These are phyloP conservation scores for Tokudaia muenninki DNA, from an alignment of 2,797 vertebrate species.

Conservation along the genomic window DNA sequence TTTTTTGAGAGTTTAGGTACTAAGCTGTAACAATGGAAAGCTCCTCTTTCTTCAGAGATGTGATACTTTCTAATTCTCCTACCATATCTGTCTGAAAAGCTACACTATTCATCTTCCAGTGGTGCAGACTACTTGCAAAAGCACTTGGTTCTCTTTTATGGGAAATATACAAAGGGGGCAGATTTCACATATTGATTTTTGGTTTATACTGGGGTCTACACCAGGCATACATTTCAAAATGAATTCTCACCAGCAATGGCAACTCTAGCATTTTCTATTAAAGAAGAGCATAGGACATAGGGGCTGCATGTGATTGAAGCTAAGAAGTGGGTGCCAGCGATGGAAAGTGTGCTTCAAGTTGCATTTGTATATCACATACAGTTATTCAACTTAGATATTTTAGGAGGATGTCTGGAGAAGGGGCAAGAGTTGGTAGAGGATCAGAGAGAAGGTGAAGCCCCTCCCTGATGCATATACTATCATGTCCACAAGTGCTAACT, in stretches of 20 bases:
- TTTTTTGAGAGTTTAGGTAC: conserved; percentile 50
- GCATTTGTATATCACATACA: conserved; percentile 36
- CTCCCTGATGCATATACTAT: not conserved
- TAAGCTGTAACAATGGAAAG: conserved; percentile 58
- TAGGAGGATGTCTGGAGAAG: not conserved
- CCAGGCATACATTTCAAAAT: conserved; percentile 58
- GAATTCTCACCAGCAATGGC: conserved; percentile 19
- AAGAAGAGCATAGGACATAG: not conserved
- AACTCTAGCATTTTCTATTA: conserved; percentile 49
- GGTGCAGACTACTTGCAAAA: conserved; percentile 33
- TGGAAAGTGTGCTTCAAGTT: not conserved
- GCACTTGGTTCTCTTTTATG: conserved; percentile 62
- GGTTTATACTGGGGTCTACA: conserved; percentile 55
- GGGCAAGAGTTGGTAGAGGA: not conserved
- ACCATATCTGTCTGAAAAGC: conserved; percentile 47
- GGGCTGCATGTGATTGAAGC: conserved; percentile 26
- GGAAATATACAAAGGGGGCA: not conserved
- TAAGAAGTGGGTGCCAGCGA: not conserved
- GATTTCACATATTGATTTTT: conserved; percentile 54
- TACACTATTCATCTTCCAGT: conserved; percentile 65
- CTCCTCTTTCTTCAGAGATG: conserved; percentile 64
- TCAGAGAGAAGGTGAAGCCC: not conserved
- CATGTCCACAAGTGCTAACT: not conserved
- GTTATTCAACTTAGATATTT: conserved; percentile 57
- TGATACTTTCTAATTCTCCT: conserved; percentile 63